Conservation (phyloP, 53 echinoderm and acorn worm genomes). For the Glandiceps talaboti region DNA sequence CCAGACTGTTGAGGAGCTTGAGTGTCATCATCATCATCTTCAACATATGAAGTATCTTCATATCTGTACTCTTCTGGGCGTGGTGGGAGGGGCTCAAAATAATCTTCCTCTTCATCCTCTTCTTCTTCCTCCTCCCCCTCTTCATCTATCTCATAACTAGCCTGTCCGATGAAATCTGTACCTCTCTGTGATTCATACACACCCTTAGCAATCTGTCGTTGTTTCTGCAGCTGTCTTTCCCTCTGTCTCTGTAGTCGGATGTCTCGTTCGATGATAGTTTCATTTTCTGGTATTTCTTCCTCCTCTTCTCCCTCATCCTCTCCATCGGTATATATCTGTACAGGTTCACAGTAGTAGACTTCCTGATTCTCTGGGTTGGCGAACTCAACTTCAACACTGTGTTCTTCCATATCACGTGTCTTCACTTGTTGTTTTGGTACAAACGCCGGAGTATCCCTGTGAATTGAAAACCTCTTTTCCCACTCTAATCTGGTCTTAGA, state of each 20-base stretch:
- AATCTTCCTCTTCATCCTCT: too few species aligned
- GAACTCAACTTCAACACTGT: not conserved
- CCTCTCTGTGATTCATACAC: not conserved
- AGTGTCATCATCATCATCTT: not conserved
- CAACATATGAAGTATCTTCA: too few species aligned
- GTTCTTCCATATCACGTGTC: not conserved
- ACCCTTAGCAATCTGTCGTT: not conserved
- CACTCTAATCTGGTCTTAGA: not conserved
- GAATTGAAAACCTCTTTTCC: not conserved
- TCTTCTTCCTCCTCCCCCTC: too few species aligned
- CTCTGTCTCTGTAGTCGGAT: conserved; percentile 18
- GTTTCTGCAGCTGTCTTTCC: conserved; percentile 14
- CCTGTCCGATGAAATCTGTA: not conserved
- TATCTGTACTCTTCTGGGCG: too few species aligned
- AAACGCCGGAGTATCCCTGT: not conserved
- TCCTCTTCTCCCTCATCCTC: not conserved
- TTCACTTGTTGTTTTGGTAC: too few species aligned
- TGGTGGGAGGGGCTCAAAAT: not conserved
- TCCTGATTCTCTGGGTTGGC: not conserved
- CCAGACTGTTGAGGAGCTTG: not conserved
- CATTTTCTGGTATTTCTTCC: not conserved
- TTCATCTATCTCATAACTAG: not conserved
- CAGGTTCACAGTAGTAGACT: not conserved
- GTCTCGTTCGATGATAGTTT: conserved; percentile 15
- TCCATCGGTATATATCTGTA: too few species aligned